Evolutionary conservation across 2,113 vertebrate species (phyloP), one percentile per base, ranked within the genome.

Genomic region (Ailurus styani): DNA sequence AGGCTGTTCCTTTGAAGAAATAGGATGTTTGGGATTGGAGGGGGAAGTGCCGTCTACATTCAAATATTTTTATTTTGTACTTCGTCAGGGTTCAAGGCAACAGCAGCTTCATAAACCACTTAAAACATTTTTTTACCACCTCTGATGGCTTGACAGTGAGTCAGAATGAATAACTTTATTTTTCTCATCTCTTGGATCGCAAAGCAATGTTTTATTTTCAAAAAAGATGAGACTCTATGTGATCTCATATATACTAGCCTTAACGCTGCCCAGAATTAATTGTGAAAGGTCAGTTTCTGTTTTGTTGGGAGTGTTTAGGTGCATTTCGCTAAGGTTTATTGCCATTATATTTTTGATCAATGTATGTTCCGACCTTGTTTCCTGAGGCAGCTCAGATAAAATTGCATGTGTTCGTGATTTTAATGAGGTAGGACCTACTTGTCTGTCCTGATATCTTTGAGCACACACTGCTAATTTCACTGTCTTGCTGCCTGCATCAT

Each of bases 391-490:
- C 5, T 29, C 78, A 4, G 34, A 31, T n/a, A 88, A 73, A n/a
- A 47, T 45, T 78, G 72, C 93, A 91, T 78, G 42, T 90, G 90
- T 90, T 54, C 84, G 62, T 81, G 82, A 81, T 54, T 96, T 40
- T 90, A 31, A 85, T 94, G 96, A 97, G 93, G 45, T 92, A 83
- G 87, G 55, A 17, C 10, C 37, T 25, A 45, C 86, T 73, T 54
- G 62, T 82, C 85, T 87, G 5, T 31, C 82, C 89, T 31, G 60
- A 45, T 64, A 90, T 75, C 87, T 90, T 84, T 85, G 94, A 83
- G 68, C 25, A 93, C 93, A 4, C 62, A 50, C 17, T 93, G 52
- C 66, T 97, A 82, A 98, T 98, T 97, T 94, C 91, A 86, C 55
- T 97, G 66, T 95, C 97, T 97, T 96, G 92, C 96, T 94, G 90